phyloP scores from a whole-genome alignment of 2,113 vertebrate genomes.

The Takifugu flavidus region DNA sequence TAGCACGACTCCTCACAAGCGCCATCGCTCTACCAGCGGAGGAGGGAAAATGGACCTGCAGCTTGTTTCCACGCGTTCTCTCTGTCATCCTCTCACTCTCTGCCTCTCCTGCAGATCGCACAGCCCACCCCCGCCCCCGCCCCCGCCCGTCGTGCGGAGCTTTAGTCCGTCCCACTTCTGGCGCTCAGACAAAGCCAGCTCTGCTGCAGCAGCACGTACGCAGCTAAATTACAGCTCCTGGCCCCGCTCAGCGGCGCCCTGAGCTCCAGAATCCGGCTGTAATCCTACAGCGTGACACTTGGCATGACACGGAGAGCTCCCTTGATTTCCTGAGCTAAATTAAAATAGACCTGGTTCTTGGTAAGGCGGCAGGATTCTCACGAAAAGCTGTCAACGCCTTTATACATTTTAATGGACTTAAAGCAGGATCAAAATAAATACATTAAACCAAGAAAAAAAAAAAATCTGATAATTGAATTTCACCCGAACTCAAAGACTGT shows the following conservation, averaged over 20 bases:
- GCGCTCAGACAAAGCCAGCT: constrained; percentile 86
- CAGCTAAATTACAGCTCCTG: constrained; percentile 72
- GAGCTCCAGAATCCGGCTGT: constrained; percentile 64
- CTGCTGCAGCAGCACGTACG: constrained; percentile 83
- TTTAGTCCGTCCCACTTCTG: constrained; percentile 79
- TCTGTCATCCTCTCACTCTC: constrained; percentile 30
- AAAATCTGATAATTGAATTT: no score
- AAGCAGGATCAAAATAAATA: not conserved
- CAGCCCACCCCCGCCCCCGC: constrained; percentile 52
- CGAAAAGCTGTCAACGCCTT: constrained; percentile 22
- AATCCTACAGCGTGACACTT: constrained; percentile 64
- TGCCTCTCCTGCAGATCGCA: constrained; percentile 38
- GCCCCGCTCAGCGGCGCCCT: constrained; percentile 58
- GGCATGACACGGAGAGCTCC: constrained; percentile 45
- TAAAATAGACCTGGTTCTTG: constrained; percentile 68
- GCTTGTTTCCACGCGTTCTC: constrained; percentile 47
- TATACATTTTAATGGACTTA: not conserved
- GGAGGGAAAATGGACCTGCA: constrained; percentile 37
- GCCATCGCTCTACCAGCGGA: constrained; percentile 27
- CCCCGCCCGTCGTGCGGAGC: constrained; percentile 62
- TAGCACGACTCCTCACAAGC: constrained; percentile 19
- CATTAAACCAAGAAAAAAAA: not conserved
- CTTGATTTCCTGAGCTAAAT: constrained; percentile 51
- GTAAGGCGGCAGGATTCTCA: constrained; percentile 51
- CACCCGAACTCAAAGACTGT: no score